Base-by-base conservation (phyloP, 2,888 invertebrate genomes). In the Pachydiplax longipennis region DNA sequence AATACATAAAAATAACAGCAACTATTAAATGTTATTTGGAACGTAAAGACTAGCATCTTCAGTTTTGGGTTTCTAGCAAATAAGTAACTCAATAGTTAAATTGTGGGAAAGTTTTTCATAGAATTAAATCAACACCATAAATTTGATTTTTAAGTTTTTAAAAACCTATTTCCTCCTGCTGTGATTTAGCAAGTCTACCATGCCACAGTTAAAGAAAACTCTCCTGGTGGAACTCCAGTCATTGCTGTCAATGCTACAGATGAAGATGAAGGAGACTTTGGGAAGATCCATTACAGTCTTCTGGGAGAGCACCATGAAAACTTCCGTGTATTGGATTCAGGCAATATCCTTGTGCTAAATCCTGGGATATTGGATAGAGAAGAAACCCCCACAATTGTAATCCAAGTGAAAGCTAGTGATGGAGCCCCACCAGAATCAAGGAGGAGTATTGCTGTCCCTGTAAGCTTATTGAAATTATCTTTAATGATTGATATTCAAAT, bases 361-460 rank as follows among this genome's bases (percentile, higher is more conserved):
- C 95, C 96, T 0, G 95, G 96, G 0, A 95, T 96, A 87, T 95
- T 99, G 80, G 98, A 99, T 93, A 95, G 98, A 15, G 99, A 99
- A 93, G 94, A 94, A 6, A 95, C 95, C 0, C 95, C 95, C 3
- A 96, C 97, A 91, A 95, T 98, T 25, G 96, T 96, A 40, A 94
- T 99, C 83, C 96, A 97, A 91, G 98, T 97, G 0, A 95, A 97
- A 91, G 99, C 98, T 0, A 96, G 95, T 87, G 99, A 99, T 93
- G 96, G 96, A 91, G 98, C 97, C 0, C 96, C 97, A 0, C 93
- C 95, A 1, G 96, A 96, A 87, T 94, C 96, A 0, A 95, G 96
- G 91, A 95, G 97, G 92, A 96, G 96, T 2, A 95, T 96, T n/a
- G 96, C 97, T 35, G 97, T 97, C 0, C 97, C 97, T 40, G 97